These are phyloP conservation scores for Acanthornis magna DNA, from an alignment of 2,797 vertebrate species.

Conservation along the genomic window DNA sequence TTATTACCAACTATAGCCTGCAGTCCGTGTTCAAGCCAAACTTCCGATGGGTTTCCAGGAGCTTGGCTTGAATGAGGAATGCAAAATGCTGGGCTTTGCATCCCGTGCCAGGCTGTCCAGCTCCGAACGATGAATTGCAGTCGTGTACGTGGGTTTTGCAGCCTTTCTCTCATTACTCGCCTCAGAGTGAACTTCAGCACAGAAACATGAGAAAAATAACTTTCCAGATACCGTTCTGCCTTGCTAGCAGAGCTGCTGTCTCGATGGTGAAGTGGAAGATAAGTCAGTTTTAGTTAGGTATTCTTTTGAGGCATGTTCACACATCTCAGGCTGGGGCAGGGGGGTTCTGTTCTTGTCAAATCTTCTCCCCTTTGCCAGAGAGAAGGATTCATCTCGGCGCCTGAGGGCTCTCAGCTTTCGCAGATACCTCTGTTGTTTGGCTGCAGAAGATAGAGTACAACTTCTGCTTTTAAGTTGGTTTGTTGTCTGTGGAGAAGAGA, in stretches of 20 bases:
- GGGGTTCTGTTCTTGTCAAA: background rate
- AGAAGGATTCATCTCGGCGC: background rate
- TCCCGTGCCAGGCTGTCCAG: conserved; percentile 19
- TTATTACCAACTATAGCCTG: background rate
- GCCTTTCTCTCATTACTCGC: background rate
- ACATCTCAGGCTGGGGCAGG: background rate
- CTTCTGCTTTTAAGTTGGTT: background rate
- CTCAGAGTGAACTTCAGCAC: background rate
- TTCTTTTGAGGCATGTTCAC: background rate
- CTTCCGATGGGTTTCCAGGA: conserved; percentile 30
- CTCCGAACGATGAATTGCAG: background rate
- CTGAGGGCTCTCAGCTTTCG: conserved; percentile 11
- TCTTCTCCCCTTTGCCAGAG: background rate
- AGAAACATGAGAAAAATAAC: background rate
- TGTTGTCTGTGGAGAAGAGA: background rate
- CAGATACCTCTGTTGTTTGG: background rate
- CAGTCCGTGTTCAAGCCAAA: conserved; percentile 16
- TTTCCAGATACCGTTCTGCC: background rate
- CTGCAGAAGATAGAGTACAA: conserved; percentile 7
- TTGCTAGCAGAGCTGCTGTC: background rate
- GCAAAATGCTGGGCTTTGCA: background rate
- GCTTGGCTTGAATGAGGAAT: conserved; percentile 47
- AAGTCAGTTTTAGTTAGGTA: background rate
- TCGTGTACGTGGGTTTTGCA: background rate
- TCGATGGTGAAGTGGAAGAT: background rate